These are phyloP conservation scores for Euwallacea similis DNA, from an alignment of 1,140 invertebrate genomes.

Conservation along the genomic window DNA sequence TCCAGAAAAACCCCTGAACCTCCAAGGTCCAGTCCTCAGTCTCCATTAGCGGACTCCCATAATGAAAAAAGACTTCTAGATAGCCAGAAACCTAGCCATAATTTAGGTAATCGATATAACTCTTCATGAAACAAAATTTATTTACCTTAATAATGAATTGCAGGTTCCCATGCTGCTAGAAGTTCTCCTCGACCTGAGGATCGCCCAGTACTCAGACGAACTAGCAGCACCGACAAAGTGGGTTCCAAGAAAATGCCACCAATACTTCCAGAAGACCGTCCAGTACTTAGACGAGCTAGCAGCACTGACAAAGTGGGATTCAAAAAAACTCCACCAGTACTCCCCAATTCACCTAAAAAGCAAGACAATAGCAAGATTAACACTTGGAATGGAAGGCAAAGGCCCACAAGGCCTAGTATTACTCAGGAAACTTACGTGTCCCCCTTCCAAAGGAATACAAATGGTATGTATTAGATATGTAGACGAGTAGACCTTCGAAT, in stretches of 20 bases:
- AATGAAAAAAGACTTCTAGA: conserved; percentile 48
- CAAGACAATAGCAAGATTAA: conserved; percentile 58
- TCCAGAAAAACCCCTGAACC: conserved; percentile 33
- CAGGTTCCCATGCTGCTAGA: conserved; percentile 5
- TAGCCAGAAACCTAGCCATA: conserved; percentile 27
- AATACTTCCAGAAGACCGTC: conserved; percentile 47
- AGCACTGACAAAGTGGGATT: conserved; percentile 47
- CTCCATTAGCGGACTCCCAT: conserved; percentile 54
- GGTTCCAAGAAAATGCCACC: conserved; percentile 47
- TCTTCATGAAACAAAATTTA: neutral
- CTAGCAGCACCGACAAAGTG: conserved; percentile 50
- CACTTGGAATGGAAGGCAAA: conserved; percentile 70
- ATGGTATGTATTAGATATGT: conserved; percentile 39
- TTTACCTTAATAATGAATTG: neutral
- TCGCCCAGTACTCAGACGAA: conserved; percentile 15
- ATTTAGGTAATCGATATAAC: conserved; percentile 15
- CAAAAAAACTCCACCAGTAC: conserved; percentile 47
- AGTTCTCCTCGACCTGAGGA: conserved; percentile 27
- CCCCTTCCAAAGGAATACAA: conserved; percentile 65
- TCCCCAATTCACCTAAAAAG: conserved; percentile 44
- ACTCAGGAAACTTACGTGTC: conserved; percentile 69
- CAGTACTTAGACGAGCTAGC: conserved; percentile 38
- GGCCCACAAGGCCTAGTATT: conserved; percentile 61
- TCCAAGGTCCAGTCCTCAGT: conserved; percentile 25
- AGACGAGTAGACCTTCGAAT: neutral